Evolutionary conservation across 2,797 vertebrate species (phyloP).

Genomic region (Sebastes aleutianus): DNA sequence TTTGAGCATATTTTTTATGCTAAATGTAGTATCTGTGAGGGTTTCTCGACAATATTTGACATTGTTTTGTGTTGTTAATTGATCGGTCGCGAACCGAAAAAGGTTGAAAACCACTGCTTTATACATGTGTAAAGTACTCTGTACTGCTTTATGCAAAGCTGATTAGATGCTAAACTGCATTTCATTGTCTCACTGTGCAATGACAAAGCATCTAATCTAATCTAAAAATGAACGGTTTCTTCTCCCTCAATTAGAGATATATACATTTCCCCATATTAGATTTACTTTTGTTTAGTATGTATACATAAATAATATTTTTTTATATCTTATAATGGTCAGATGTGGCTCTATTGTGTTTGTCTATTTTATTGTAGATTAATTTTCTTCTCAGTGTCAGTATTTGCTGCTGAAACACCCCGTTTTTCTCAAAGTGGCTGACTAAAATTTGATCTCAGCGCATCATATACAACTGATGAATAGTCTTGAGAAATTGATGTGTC

Average conservation of each 20-base stretch:
- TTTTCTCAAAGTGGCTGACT: neutral
- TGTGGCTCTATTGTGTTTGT: neutral
- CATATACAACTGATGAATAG: neutral
- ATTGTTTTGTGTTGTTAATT: too few relatives aligned
- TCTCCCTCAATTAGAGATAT: neutral
- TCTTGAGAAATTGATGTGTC: neutral
- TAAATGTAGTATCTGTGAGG: too few relatives aligned
- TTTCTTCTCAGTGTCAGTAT: neutral
- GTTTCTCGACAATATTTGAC: too few relatives aligned
- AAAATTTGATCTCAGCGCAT: neutral
- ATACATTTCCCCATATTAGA: neutral
- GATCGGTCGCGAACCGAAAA: too few relatives aligned
- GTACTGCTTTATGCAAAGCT: neutral
- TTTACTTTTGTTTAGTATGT: neutral
- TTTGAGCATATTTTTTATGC: too few relatives aligned
- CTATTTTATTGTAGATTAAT: neutral
- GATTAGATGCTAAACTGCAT: neutral
- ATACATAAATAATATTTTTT: neutral
- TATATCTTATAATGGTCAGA: neutral
- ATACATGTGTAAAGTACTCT: neutral
- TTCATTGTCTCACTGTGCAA: neutral
- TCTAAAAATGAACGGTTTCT: neutral
- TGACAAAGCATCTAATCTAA: neutral
- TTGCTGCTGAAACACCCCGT: neutral
- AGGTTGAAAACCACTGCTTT: too few relatives aligned